Evolutionary conservation across 23 tunicate species (phyloP).

Genomic region (Ascidia mentula): DNA sequence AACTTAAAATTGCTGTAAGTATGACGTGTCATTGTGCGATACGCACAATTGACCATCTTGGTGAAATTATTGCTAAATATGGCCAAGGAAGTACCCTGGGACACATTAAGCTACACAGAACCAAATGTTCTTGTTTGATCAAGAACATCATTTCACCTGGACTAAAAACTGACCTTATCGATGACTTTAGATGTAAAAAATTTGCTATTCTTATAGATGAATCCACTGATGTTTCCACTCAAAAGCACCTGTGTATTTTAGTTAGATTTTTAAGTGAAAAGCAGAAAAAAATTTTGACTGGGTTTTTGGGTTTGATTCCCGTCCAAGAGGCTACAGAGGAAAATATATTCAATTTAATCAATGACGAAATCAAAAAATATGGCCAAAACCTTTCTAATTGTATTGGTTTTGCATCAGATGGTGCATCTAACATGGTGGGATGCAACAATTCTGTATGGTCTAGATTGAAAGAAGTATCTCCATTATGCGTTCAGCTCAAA

Average conservation of each 20-base stretch:
- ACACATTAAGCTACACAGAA: constrained; percentile 19
- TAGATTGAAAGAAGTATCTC: constrained; percentile 21
- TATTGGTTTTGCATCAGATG: constrained; percentile 33
- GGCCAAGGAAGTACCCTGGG: constrained; percentile 20
- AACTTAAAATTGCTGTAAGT: constrained; percentile 13
- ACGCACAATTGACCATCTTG: constrained; percentile 20
- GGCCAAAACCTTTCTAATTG: constrained; percentile 16
- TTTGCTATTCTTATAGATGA: constrained; percentile 29
- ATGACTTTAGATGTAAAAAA: not conserved
- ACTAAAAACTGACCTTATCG: constrained; percentile 13
- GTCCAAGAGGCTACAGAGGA: constrained; percentile 23
- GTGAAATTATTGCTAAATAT: constrained; percentile 15
- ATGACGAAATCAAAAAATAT: constrained; percentile 11
- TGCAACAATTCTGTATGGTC: constrained; percentile 53
- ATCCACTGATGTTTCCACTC: constrained; percentile 44
- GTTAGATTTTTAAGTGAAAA: constrained; percentile 32
- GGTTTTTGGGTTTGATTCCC: constrained; percentile 25
- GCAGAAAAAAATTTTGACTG: not conserved
- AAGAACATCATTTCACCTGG: constrained; percentile 23
- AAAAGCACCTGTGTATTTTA: constrained; percentile 45
- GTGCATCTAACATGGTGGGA: constrained; percentile 38
- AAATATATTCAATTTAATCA: constrained; percentile 16
- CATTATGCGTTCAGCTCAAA: constrained; percentile 26
- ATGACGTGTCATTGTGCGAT: constrained; percentile 29
- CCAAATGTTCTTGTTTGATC: constrained; percentile 14